Conservation (phyloP, 1,140 invertebrate genomes). For the Aethina tumida region DNA sequence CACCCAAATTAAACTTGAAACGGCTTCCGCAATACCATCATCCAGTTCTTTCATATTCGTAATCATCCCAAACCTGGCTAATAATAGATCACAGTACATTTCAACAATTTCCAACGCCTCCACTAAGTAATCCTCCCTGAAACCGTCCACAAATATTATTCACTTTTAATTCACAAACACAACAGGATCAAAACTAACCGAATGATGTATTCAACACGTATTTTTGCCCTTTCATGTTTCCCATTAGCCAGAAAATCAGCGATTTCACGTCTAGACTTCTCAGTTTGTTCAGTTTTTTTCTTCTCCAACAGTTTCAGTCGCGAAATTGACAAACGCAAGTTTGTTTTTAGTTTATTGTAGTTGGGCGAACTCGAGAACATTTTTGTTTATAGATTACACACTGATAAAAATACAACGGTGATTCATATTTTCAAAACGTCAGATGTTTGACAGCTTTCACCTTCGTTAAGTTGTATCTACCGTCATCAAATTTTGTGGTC, state of each 20-base stretch:
- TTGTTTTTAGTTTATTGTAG: slow-evolving; percentile 94
- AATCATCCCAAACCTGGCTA: slow-evolving; percentile 93
- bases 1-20: slow-evolving; percentile 95
- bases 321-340: slow-evolving; percentile 84
- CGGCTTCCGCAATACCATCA: slow-evolving; percentile 89
- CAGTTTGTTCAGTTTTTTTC: slow-evolving; percentile 94
- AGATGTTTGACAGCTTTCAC: too few species aligned
- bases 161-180: slow-evolving; percentile 3
- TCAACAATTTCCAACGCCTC: slow-evolving; percentile 99
- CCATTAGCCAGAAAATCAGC: slow-evolving; percentile 87
- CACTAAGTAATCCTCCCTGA: slow-evolving; percentile 94
- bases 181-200: slow-evolving; percentile 36
- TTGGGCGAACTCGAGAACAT: slow-evolving; percentile 86
- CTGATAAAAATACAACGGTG: too few species aligned
- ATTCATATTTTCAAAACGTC: too few species aligned
- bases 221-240: slow-evolving; percentile 90
- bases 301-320: slow-evolving; percentile 93
- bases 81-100: slow-evolving; percentile 97
- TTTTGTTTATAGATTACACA: too few species aligned
- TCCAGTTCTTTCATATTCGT: slow-evolving; percentile 97
- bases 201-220: slow-evolving; percentile 96
- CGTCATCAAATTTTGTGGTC: too few species aligned
- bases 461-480: too few species aligned
- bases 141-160: slow-evolving; percentile 16
- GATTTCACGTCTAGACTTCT: slow-evolving; percentile 95